Evolutionary conservation across 2,797 vertebrate genomes (phyloP).

Genomic region (Molossus alvarezi): DNA sequence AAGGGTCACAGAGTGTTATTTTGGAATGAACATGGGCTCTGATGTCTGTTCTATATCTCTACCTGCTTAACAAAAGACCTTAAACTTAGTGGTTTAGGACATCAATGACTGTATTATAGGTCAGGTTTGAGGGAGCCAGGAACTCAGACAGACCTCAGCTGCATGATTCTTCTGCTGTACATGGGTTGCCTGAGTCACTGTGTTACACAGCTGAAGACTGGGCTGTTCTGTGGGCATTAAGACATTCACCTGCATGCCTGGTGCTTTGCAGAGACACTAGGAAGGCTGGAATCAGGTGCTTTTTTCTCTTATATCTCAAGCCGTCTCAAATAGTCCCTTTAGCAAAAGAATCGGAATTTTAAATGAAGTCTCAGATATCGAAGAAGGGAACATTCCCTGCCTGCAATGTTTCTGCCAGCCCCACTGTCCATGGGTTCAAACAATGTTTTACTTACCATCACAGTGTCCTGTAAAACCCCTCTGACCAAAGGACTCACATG

Average conservation of each 20-base stretch:
- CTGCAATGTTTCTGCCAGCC: not conserved
- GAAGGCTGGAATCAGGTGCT: fast-evolving
- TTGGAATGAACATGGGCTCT: not conserved
- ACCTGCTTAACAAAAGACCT: not conserved
- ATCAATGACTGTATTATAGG: not conserved
- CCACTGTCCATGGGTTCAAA: not conserved
- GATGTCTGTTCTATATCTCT: not conserved
- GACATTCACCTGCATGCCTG: not conserved
- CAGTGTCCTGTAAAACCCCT: not conserved
- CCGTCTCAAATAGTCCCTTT: not conserved
- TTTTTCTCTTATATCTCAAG: not conserved
- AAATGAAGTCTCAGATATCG: not conserved
- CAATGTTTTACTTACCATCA: not conserved
- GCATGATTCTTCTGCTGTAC: not conserved
- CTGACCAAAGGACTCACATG: not conserved
- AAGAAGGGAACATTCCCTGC: not conserved
- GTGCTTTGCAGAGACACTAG: not conserved
- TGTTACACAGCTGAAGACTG: not conserved
- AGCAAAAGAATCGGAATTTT: not conserved
- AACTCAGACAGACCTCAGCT: not conserved
- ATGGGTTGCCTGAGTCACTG: fast-evolving
- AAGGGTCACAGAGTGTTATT: not conserved
- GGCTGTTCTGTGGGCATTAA: not conserved
- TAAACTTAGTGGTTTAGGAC: not conserved
- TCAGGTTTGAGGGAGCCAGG: not conserved